These are phyloP conservation scores for Macrobrachium nipponense DNA, from an alignment of 1,140 invertebrate species.

Conservation along the genomic window DNA sequence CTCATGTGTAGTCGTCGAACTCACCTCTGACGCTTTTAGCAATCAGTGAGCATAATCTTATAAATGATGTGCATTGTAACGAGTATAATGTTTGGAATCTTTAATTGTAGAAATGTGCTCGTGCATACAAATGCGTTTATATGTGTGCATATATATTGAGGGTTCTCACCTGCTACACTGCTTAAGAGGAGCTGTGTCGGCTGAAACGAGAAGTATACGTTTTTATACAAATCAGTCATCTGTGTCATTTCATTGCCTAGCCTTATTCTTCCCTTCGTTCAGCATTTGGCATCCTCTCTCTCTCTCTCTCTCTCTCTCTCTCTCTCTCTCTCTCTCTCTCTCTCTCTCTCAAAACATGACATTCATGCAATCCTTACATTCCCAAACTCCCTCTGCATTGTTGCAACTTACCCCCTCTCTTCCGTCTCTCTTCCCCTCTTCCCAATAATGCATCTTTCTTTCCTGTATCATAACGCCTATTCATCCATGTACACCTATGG, in stretches of 20 bases:
- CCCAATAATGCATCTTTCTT: too few relatives aligned
- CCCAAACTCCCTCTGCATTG: too few relatives aligned
- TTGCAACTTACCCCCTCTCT: too few relatives aligned
- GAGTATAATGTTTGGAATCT: too few relatives aligned
- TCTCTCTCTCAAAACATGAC: not conserved
- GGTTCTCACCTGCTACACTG: not conserved
- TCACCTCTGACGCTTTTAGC: too few relatives aligned
- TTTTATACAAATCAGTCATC: not conserved
- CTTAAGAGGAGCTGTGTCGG: not conserved
- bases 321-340: not conserved
- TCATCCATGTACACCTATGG: not conserved
- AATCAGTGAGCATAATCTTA: too few relatives aligned
- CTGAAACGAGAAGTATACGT: not conserved
- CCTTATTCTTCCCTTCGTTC: not conserved
- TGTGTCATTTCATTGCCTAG: not conserved
- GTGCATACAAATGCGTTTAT: too few relatives aligned
- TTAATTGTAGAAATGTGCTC: too few relatives aligned
- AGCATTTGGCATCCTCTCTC: not conserved
- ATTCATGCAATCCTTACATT: not conserved
- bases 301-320: not conserved
- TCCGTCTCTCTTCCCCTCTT: not conserved
- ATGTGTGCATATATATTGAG: too few relatives aligned
- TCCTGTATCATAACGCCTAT: not conserved
- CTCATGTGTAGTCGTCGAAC: too few relatives aligned
- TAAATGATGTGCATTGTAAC: too few relatives aligned